phyloP scores from a whole-genome alignment of 2,113 vertebrate genomes.

The Laticauda laticaudata region DNA sequence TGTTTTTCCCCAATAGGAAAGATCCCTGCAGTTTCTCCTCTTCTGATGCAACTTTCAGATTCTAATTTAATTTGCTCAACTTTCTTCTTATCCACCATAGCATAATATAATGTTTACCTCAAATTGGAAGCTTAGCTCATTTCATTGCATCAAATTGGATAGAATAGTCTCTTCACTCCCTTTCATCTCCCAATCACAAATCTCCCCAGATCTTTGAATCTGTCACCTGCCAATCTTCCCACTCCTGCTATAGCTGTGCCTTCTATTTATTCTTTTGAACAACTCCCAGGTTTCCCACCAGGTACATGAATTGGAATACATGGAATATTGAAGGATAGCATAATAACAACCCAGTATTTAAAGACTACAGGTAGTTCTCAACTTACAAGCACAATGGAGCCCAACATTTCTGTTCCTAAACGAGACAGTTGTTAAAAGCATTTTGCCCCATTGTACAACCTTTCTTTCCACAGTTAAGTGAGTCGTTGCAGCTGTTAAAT shows the following conservation, averaged over 20 bases:
- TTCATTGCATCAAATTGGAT: background rate
- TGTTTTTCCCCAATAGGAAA: background rate
- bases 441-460: background rate
- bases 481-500: background rate
- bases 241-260: background rate
- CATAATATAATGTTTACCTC: background rate
- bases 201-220: background rate
- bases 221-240: background rate
- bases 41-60: background rate
- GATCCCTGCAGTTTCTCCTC: background rate
- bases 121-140: background rate
- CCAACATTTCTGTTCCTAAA: background rate
- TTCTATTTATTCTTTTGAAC: background rate
- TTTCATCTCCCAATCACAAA: background rate
- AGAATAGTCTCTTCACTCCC: background rate
- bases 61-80: background rate
- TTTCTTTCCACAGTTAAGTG: background rate
- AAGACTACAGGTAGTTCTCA: background rate
- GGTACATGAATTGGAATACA: background rate
- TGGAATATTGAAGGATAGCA: background rate
- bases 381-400: background rate
- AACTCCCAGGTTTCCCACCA: background rate
- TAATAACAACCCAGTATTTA: background rate
- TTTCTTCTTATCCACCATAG: background rate
- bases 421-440: background rate